phyloP scores from a whole-genome alignment of 1,140 invertebrate species.

The Drosophila takahashii region DNA sequence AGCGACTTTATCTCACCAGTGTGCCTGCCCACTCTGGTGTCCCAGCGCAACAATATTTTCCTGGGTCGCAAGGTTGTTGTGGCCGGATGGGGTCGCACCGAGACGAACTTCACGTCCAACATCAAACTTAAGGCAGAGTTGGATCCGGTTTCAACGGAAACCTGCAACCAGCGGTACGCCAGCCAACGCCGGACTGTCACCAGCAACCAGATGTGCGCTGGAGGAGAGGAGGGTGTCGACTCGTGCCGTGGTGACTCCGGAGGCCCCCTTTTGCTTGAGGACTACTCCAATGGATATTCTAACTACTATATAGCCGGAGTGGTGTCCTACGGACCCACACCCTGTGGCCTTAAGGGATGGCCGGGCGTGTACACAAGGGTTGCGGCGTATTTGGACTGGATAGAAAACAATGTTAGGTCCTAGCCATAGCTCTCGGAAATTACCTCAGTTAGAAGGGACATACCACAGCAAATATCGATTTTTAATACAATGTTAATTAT shows the following conservation, averaged over 20 bases:
- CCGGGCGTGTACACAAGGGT: slow-evolving; percentile 92
- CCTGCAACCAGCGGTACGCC: slow-evolving; percentile 56
- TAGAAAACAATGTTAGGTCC: slow-evolving; percentile 85
- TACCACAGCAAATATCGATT: slow-evolving; percentile 24
- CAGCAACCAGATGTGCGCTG: slow-evolving; percentile 87
- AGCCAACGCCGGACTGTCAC: slow-evolving; percentile 52
- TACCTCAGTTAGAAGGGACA: neutral
- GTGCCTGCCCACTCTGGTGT: slow-evolving; percentile 87
- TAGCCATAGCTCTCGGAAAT: slow-evolving; percentile 5
- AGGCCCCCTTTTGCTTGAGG: slow-evolving; percentile 82
- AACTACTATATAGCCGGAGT: slow-evolving; percentile 86
- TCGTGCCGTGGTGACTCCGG: slow-evolving; percentile 86
- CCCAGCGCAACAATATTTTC: slow-evolving; percentile 83
- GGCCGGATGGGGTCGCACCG: slow-evolving; percentile 93
- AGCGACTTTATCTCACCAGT: slow-evolving; percentile 89
- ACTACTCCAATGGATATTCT: slow-evolving; percentile 40
- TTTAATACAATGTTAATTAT: slow-evolving; percentile 65
- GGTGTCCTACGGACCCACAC: slow-evolving; percentile 91
- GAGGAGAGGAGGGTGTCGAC: slow-evolving; percentile 87
- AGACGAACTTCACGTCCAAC: slow-evolving; percentile 84
- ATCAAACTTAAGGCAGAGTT: slow-evolving; percentile 66
- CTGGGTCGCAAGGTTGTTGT: slow-evolving; percentile 87
- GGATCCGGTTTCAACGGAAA: slow-evolving; percentile 27
- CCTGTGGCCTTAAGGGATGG: slow-evolving; percentile 89
- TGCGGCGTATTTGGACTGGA: slow-evolving; percentile 89